These are phyloP conservation scores for Urocolius indicus DNA, from an alignment of 2,113 vertebrate genomes.

Conservation along the genomic window DNA sequence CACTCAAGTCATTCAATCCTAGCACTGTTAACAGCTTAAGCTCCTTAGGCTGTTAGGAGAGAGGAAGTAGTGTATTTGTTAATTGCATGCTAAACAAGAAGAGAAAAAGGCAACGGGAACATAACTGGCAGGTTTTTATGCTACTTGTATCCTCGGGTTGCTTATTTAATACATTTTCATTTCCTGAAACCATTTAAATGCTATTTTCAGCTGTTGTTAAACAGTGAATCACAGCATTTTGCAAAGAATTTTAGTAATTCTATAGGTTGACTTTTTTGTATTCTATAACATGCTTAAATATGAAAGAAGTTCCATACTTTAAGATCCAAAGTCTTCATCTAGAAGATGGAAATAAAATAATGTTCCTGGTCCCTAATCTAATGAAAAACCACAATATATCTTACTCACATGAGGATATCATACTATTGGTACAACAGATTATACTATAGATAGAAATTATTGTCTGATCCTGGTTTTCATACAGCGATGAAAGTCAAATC, in stretches of 20 bases:
- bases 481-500: not conserved
- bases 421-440: not conserved
- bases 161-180: constrained; percentile 26
- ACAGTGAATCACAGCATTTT: not conserved
- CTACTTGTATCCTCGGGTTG: constrained; percentile 38
- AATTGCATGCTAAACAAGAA: constrained; percentile 74
- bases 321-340: not conserved
- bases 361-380: not conserved
- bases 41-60: constrained; percentile 48
- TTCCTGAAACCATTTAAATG: constrained; percentile 64
- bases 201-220: not conserved
- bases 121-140: constrained; percentile 36
- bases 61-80: constrained; percentile 78
- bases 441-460: not conserved
- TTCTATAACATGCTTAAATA: not conserved
- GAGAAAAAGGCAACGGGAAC: constrained; percentile 34
- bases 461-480: not conserved
- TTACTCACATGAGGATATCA: not conserved
- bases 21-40: constrained; percentile 46
- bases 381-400: not conserved
- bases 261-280: not conserved
- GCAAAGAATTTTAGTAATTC: not conserved
- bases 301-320: not conserved
- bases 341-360: not conserved
- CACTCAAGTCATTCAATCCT: constrained; percentile 47